phyloP scores from a whole-genome alignment of 2,113 vertebrate species.

The Hepsetus odoe region DNA sequence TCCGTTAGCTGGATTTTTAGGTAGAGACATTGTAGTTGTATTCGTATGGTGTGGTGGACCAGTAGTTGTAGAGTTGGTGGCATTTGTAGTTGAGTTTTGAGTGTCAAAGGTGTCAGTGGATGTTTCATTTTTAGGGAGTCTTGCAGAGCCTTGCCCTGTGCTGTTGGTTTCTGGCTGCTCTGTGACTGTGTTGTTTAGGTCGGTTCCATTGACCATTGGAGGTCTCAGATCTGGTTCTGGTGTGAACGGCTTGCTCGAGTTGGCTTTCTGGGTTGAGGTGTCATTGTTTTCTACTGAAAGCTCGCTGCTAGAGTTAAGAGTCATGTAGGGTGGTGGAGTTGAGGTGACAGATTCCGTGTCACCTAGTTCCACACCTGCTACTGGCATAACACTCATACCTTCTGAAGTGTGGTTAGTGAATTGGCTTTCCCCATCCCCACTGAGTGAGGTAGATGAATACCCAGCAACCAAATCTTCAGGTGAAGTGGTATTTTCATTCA shows the following conservation, averaged over 20 bases:
- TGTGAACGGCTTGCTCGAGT: not conserved
- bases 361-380: not conserved
- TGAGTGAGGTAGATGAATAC: not conserved
- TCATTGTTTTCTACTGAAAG: not conserved
- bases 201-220: not conserved
- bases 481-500: not conserved
- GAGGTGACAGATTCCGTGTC: not conserved
- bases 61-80: not conserved
- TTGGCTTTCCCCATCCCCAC: not conserved
- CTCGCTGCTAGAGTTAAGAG: not conserved
- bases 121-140: not conserved
- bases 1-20: not conserved
- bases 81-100: not conserved
- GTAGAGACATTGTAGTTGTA: not conserved
- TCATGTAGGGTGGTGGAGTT: not conserved
- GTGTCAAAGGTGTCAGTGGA: not conserved
- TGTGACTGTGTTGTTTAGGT: slow-evolving; percentile 2
- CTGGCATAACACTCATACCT: not conserved
- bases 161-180: not conserved
- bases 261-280: not conserved
- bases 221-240: not conserved
- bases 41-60: not conserved
- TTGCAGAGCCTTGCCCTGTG: slow-evolving; percentile 6
- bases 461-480: not conserved
- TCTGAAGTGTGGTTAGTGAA: not conserved